Conservation (phyloP, 1,140 invertebrate genomes). For the Saccostrea echinata region DNA sequence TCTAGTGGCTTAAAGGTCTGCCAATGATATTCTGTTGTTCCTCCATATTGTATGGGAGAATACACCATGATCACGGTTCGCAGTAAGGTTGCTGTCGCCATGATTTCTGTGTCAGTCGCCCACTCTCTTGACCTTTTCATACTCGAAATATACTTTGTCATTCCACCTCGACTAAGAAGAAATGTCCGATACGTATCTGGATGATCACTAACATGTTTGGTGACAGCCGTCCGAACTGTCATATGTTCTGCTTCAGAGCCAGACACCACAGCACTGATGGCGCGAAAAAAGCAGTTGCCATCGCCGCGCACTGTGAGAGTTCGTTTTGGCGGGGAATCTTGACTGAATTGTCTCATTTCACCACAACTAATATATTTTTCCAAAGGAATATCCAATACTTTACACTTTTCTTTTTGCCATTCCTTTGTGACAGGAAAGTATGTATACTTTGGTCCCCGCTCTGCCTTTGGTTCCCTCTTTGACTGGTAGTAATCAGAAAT, state of each 20-base stretch:
- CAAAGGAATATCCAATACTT: constrained; percentile 47
- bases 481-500: background rate
- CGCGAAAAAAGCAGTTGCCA: constrained; percentile 67
- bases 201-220: constrained; percentile 62
- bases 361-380: constrained; percentile 56
- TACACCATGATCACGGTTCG: constrained; percentile 65
- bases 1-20: constrained; percentile 65
- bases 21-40: constrained; percentile 62
- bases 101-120: constrained; percentile 67
- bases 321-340: constrained; percentile 57
- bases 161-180: constrained; percentile 65
- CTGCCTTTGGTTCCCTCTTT: constrained; percentile 18
- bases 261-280: constrained; percentile 60
- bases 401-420: constrained; percentile 60
- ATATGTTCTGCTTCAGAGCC: constrained; percentile 64
- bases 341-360: constrained; percentile 54
- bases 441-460: background rate
- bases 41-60: constrained; percentile 52
- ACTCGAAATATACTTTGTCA: constrained; percentile 60
- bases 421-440: constrained; percentile 44
- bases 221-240: constrained; percentile 58
- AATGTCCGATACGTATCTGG: constrained; percentile 66
- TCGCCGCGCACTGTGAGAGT: constrained; percentile 57
- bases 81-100: constrained; percentile 64
- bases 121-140: constrained; percentile 65